Base-by-base conservation (phyloP, 2,113 vertebrate genomes). In the Prionailurus viverrinus region DNA sequence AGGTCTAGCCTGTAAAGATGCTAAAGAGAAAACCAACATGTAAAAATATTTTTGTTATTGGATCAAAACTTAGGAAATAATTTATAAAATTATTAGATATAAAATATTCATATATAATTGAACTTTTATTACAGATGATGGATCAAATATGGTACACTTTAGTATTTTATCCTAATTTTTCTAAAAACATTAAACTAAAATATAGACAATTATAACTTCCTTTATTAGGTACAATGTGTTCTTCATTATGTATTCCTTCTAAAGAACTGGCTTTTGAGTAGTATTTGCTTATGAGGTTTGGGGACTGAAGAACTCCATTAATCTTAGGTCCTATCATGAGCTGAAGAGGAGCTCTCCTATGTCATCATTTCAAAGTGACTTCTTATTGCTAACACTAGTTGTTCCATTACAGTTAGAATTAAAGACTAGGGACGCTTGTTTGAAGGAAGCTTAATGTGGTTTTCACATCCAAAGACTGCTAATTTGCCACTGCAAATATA, bases 401-500 rank as follows among this genome's bases (percentile, higher is more conserved):
- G 41, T 96, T 98, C 83, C 86, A 87, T 97, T 98, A 88, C 5
- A 84, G 14, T 81, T 84, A 69, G n/a, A 98, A 97, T 91, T 95
- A 96, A 97, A 97, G 69, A 85, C 79, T 81, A 87, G 94, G 82
- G 71, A 94, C 83, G 25, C 36, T 95, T 98, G 48, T 94, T 94
- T 94, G 87, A 97, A 97, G 69, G 71, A 82, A 94, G 48, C 45
- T 97, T 97, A 78, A 74, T 97, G 71, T 33, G 76, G 5, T 94
- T 29, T 97, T 79, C 95, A 68, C 25, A 96, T 19, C 74, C 12
- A 96, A 92, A 90, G 29, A 74, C 14, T 91, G 45, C 11, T 97
- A 89, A 98, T 98, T 97, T 97, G 33, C 53, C 27, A 69, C 68
- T 97, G 53, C 58, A 93, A 96, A 98, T 95, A 76, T 27, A 94